A percentile compares a stretch with the other conserved stretches of the same genome.
Evolutionary conservation across 1,140 invertebrate species (phyloP).

Genomic region (Phenacoccus solenopsis): DNA sequence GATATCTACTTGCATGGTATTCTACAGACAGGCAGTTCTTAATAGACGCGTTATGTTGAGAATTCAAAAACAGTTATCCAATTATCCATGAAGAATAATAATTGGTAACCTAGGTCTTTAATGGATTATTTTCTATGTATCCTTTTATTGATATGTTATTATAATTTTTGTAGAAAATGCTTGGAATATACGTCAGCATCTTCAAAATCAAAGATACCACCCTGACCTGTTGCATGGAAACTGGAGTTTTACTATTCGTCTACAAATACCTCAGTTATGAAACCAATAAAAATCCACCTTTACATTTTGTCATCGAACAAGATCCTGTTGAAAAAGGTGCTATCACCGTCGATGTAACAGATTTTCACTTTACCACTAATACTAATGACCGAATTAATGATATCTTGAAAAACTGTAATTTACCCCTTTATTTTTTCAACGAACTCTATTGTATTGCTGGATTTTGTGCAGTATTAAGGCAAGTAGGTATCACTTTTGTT

Average conservation of each 20-base stretch:
- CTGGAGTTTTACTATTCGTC: conserved; percentile 20
- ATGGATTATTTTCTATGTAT: background rate
- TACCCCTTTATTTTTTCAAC: conserved; percentile 40
- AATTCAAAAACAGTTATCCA: conserved; percentile 42
- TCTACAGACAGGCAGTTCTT: conserved; percentile 42
- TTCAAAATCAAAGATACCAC: background rate
- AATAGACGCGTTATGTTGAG: conserved; percentile 43
- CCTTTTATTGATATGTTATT: conserved; percentile 19
- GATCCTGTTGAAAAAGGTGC: background rate
- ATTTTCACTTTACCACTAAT: conserved; percentile 14
- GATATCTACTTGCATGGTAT: conserved; percentile 43
- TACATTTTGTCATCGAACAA: conserved; percentile 4
- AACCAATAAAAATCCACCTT: background rate
- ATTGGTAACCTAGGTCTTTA: background rate
- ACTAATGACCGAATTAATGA: conserved; percentile 29
- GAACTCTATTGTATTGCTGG: conserved; percentile 50
- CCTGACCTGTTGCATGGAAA: conserved; percentile 16
- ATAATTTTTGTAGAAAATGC: conserved; percentile 11
- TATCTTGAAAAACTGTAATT: conserved; percentile 37
- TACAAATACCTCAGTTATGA: conserved; percentile 14
- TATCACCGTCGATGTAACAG: background rate
- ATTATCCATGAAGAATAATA: conserved; percentile 25
- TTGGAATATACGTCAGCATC: background rate
- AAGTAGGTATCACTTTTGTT: conserved; percentile 38
- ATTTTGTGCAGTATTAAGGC: conserved; percentile 50